A percentile compares a stretch with the other conserved stretches of the same genome.
phyloP scores from a whole-genome alignment of 2,797 vertebrate genomes.

The Bucorvus abyssinicus region DNA sequence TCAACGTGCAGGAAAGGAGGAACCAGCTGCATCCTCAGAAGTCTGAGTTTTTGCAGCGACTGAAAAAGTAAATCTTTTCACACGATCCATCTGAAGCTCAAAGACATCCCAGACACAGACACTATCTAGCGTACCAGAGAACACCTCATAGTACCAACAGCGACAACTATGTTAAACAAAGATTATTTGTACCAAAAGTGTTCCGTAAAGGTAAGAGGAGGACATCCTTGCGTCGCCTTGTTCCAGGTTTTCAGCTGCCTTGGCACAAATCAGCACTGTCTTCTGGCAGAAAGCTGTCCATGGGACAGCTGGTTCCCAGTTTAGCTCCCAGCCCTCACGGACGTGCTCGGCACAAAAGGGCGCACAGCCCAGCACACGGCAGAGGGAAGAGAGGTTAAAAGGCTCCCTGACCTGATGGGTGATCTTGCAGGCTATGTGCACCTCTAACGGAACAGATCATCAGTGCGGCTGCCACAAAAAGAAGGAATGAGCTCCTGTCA shows the following conservation, averaged over 20 bases:
- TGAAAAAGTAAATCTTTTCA: too few relatives aligned
- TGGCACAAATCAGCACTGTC: neutral
- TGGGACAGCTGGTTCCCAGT: fast-evolving
- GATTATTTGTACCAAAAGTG: neutral
- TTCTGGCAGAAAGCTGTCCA: neutral
- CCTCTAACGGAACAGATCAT: neutral
- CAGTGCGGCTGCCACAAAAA: neutral
- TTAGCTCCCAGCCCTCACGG: too few relatives aligned
- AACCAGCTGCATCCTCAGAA: neutral
- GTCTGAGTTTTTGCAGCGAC: neutral
- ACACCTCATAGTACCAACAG: too few relatives aligned
- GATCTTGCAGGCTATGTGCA: neutral
- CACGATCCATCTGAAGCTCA: neutral
- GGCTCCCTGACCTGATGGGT: fast-evolving
- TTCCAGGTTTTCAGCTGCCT: neutral
- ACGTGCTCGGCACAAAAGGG: fast-evolving
- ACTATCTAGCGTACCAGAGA: neutral
- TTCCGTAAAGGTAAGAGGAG: neutral
- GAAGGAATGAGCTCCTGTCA: neutral
- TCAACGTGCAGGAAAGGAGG: neutral
- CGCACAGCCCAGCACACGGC: neutral
- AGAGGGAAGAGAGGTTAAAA: neutral
- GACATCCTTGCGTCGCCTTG: neutral
- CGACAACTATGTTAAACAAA: neutral
- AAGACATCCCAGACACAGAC: fast-evolving